phyloP scores from a whole-genome alignment of 2,797 vertebrate genomes.

The Argyrosomus regius region DNA sequence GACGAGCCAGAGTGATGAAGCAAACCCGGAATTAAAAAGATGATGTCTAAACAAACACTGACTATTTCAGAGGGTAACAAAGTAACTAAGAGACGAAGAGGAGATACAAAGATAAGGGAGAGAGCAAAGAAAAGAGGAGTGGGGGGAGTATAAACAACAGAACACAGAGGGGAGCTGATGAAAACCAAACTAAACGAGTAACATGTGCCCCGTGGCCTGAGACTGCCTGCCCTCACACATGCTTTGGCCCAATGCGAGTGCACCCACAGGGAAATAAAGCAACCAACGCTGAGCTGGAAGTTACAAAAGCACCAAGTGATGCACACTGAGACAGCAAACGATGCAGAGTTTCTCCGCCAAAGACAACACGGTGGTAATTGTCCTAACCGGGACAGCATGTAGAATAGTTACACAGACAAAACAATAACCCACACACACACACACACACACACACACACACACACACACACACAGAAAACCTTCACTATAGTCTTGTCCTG shows the following conservation, averaged over 20 bases:
- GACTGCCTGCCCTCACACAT: slow-evolving; percentile 67
- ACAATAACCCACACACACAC: neutral
- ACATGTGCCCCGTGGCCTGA: slow-evolving; percentile 75
- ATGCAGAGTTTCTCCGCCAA: slow-evolving; percentile 28
- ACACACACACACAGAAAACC: neutral
- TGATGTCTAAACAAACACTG: slow-evolving; percentile 72
- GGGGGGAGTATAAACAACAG: slow-evolving; percentile 75
- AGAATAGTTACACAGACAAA: slow-evolving; percentile 20
- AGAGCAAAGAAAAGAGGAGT: slow-evolving; percentile 59
- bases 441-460: neutral
- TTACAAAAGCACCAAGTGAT: slow-evolving; percentile 53
- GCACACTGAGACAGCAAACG: slow-evolving; percentile 36
- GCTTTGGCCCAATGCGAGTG: slow-evolving; percentile 38
- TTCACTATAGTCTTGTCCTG: neutral
- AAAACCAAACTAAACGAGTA: slow-evolving; percentile 82
- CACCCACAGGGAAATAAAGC: slow-evolving; percentile 51
- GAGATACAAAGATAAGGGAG: slow-evolving; percentile 72
- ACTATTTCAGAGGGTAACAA: slow-evolving; percentile 62
- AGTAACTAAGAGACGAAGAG: slow-evolving; percentile 61
- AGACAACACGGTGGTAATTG: slow-evolving; percentile 31
- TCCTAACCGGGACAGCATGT: slow-evolving; percentile 4
- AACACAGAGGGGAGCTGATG: slow-evolving; percentile 75
- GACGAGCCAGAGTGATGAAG: slow-evolving; percentile 65
- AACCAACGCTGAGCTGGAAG: slow-evolving; percentile 54
- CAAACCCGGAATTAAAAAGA: slow-evolving; percentile 74